Conservation (phyloP, 2,888 invertebrate genomes). For the Oligia latruncula region DNA sequence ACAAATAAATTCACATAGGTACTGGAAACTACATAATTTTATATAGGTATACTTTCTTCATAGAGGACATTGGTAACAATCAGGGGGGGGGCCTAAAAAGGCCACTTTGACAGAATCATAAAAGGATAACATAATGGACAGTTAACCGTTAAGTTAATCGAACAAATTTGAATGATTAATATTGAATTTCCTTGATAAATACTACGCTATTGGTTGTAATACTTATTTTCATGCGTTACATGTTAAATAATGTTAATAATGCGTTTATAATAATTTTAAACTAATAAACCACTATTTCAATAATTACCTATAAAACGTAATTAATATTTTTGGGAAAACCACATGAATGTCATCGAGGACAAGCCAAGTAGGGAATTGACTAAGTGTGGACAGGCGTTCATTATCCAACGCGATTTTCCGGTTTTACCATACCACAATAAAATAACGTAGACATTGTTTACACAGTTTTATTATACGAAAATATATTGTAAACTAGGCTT, state of each 20-base stretch:
- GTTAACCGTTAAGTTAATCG: too few species aligned
- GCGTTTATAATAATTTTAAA: neutral
- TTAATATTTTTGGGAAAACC: conserved; percentile 24
- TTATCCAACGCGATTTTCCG: conserved; percentile 20
- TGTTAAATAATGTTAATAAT: neutral
- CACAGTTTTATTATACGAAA: conserved; percentile 24
- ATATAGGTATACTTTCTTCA: neutral
- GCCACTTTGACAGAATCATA: too few species aligned
- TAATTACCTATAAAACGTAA: neutral
- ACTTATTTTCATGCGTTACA: neutral
- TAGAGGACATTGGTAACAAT: neutral
- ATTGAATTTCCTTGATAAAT: neutral
- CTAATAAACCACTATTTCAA: conserved; percentile 7
- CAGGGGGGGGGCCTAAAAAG: too few species aligned
- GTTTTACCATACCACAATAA: conserved; percentile 11
- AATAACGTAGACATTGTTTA: conserved; percentile 27
- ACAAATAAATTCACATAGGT: neutral
- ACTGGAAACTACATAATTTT: neutral
- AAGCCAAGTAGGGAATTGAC: neutral
- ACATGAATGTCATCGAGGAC: conserved; percentile 7
- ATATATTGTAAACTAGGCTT: conserved; percentile 49
- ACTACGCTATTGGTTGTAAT: neutral
- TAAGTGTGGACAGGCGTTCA: conserved; percentile 16
- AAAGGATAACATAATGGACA: too few species aligned
- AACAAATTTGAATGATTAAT: too few species aligned